phyloP scores from a whole-genome alignment of 2,797 vertebrate species.

The Periophthalmus magnuspinnatus region DNA sequence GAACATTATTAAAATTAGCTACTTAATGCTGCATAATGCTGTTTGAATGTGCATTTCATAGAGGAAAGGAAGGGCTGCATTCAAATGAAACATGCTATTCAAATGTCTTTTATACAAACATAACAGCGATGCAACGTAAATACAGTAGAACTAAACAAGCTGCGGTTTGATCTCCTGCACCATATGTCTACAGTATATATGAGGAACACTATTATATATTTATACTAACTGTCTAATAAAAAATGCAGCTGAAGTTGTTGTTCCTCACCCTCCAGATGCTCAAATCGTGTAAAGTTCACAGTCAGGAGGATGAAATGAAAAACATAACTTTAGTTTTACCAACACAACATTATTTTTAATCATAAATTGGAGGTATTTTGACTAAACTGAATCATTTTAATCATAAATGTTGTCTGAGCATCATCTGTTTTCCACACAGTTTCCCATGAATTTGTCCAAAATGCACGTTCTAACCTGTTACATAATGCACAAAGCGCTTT shows the following conservation, averaged over 20 bases:
- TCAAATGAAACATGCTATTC: background rate
- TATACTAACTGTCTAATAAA: background rate
- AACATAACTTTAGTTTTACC: background rate
- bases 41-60: background rate
- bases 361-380: background rate
- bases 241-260: background rate
- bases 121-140: too few species aligned
- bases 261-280: background rate
- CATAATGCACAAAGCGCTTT: background rate
- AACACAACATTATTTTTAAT: background rate
- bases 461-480: background rate
- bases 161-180: background rate
- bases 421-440: background rate
- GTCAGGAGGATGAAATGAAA: background rate
- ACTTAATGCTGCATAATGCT: background rate
- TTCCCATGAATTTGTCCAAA: background rate
- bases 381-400: background rate
- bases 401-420: background rate
- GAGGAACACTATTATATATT: background rate
- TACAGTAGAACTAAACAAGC: background rate
- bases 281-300: background rate
- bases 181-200: background rate
- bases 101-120: too few species aligned
- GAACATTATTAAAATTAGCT: background rate
- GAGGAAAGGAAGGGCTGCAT: background rate